A percentile compares a stretch with the other conserved stretches of the same genome.
Evolutionary conservation across 2,113 vertebrate genomes (phyloP).

Genomic region (Bujurquina vittata): DNA sequence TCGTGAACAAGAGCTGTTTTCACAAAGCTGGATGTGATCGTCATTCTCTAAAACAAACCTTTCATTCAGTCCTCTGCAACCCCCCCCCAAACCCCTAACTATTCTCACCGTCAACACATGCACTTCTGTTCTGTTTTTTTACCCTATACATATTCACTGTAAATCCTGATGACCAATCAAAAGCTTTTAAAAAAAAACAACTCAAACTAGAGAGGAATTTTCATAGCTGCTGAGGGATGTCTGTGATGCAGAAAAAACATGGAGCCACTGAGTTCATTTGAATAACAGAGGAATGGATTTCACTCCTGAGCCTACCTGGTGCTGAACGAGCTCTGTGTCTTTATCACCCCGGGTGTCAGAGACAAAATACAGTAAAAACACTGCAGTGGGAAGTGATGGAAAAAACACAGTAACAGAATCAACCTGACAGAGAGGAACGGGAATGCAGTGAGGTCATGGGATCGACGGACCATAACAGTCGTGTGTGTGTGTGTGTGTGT

Average conservation of each 20-base stretch:
- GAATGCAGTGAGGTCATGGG: constrained; percentile 80
- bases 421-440: constrained; percentile 73
- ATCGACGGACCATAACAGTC: constrained; percentile 61
- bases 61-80: constrained; percentile 68
- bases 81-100: constrained; percentile 17
- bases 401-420: constrained; percentile 77
- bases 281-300: constrained; percentile 20
- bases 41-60: constrained; percentile 76
- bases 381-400: constrained; percentile 44
- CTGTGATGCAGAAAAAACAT: not conserved
- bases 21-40: constrained; percentile 74
- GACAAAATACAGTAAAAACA: constrained; percentile 28
- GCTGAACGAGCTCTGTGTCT: constrained; percentile 10
- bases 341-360: constrained; percentile 14
- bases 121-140: constrained; percentile 37
- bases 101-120: constrained; percentile 66
- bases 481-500: constrained; percentile 29
- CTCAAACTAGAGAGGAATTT: not conserved
- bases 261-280: not conserved
- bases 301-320: constrained; percentile 31
- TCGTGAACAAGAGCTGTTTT: constrained; percentile 78
- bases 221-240: not conserved
- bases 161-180: constrained; percentile 4
- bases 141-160: not conserved
- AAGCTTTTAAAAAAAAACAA: not conserved